These are phyloP conservation scores for Festucalex cinctus DNA, from an alignment of 2,113 vertebrate species.

Conservation along the genomic window DNA sequence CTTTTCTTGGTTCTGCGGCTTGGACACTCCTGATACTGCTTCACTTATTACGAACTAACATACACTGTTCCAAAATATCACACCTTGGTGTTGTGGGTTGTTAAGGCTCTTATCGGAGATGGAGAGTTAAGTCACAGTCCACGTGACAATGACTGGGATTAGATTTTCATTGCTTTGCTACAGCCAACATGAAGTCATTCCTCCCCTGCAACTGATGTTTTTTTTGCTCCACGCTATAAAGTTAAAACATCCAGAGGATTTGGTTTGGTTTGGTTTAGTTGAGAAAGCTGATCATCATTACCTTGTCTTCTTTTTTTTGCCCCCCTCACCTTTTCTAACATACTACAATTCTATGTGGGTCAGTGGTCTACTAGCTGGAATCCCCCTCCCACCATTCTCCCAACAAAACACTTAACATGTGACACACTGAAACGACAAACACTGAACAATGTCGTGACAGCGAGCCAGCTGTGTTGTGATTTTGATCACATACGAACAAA, in stretches of 20 bases:
- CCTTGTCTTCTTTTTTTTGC: not conserved
- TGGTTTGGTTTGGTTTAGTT: not conserved
- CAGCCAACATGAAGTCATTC: not conserved
- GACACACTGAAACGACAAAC: not conserved
- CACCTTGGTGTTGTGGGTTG: conserved; percentile 1
- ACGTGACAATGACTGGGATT: conserved; percentile 1
- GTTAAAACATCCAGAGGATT: conserved; percentile 7
- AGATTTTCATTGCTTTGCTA: conserved; percentile 1
- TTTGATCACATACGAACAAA: not conserved
- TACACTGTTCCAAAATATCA: conserved; percentile 7
- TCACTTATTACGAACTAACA: not conserved
- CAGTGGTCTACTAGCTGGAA: not conserved
- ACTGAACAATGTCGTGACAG: not conserved
- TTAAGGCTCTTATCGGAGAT: conserved; percentile 2
- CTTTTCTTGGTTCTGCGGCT: not conserved
- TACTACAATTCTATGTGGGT: not conserved
- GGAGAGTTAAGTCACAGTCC: conserved; percentile 12
- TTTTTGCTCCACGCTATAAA: not conserved
- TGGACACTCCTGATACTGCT: conserved; percentile 1
- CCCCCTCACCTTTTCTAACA: not conserved
- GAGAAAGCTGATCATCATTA: no score
- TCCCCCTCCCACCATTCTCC: no score
- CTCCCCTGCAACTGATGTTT: not conserved
- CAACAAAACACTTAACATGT: not conserved
- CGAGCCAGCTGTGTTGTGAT: not conserved